Percentiles rank a stretch among this genome's conserved stretches.
Conservation (phyloP, 1,140 invertebrate genomes). For the Bradysia coprophila region DNA sequence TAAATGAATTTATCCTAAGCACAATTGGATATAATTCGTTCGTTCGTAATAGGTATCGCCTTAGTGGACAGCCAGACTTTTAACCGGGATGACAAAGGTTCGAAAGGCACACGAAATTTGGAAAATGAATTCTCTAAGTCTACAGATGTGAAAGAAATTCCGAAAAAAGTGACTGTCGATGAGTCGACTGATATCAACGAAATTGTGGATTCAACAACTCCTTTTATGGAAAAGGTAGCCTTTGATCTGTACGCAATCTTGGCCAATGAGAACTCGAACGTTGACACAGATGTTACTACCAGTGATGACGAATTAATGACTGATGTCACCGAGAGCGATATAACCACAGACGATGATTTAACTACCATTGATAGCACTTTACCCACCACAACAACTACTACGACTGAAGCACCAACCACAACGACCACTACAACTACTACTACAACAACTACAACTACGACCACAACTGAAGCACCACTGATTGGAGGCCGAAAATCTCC, state of each 20-base stretch:
- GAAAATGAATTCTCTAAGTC: conserved; percentile 18
- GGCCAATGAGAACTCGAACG: conserved; percentile 52
- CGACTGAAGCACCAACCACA: conserved; percentile 13
- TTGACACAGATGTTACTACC: conserved; percentile 13
- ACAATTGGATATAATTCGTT: too few species aligned
- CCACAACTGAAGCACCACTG: conserved; percentile 27
- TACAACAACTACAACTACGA: conserved; percentile 33
- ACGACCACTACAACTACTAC: conserved; percentile 35
- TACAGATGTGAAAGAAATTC: conserved; percentile 9
- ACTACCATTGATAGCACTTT: conserved; percentile 25
- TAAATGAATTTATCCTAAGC: too few species aligned
- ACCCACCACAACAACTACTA: conserved; percentile 22
- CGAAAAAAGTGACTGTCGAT: conserved; percentile 13
- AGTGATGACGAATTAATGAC: conserved; percentile 20
- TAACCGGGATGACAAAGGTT: conserved; percentile 42
- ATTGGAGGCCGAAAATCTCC: conserved; percentile 11
- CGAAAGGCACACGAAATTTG: conserved; percentile 13
- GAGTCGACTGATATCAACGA: conserved; percentile 21
- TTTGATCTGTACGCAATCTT: conserved; percentile 60
- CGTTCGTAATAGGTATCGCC: too few species aligned
- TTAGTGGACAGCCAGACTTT: conserved; percentile 61
- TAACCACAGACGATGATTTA: conserved; percentile 25
- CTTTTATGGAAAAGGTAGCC: conserved; percentile 62
- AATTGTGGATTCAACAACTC: conserved; percentile 35
- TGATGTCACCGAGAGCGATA: conserved; percentile 14